Conservation (phyloP, 2,797 vertebrate genomes). For the Pelobates cultripes region DNA sequence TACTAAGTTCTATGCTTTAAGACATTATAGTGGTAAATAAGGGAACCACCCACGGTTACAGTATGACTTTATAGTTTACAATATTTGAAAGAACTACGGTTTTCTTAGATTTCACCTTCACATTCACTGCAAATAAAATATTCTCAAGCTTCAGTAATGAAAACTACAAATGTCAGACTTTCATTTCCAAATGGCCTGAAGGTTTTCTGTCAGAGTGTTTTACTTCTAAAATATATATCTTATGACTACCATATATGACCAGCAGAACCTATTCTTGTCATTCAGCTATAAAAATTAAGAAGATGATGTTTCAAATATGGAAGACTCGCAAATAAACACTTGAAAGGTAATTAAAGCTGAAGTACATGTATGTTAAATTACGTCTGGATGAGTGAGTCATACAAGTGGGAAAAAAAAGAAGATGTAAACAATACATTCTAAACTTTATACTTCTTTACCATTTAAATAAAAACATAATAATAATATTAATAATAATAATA, state of each 20-base stretch:
- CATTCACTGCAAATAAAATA: neutral
- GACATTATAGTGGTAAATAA: too few relatives aligned
- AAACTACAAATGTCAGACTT: slow-evolving; percentile 49
- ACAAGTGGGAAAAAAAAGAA: neutral
- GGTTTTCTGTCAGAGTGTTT: slow-evolving; percentile 50
- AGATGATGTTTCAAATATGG: slow-evolving; percentile 35
- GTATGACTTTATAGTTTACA: too few relatives aligned
- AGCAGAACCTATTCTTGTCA: slow-evolving; percentile 35
- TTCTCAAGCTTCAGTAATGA: slow-evolving; percentile 25
- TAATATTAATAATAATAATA: too few relatives aligned
- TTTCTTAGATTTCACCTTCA: neutral
- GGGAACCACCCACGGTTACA: too few relatives aligned
- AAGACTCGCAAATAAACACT: slow-evolving; percentile 8
- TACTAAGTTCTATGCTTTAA: too few relatives aligned
- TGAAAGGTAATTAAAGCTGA: slow-evolving; percentile 33
- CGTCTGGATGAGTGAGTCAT: neutral
- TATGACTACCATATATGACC: slow-evolving; percentile 48
- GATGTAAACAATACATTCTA: too few relatives aligned
- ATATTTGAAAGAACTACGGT: neutral
- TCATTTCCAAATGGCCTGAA: slow-evolving; percentile 43
- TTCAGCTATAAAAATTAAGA: slow-evolving; percentile 21
- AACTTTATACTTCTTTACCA: too few relatives aligned
- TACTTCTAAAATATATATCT: slow-evolving; percentile 35
- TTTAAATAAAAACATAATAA: too few relatives aligned
- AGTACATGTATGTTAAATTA: slow-evolving; percentile 28